Conservation (phyloP, 2,113 vertebrate species). For the Semnornis frantzii region DNA sequence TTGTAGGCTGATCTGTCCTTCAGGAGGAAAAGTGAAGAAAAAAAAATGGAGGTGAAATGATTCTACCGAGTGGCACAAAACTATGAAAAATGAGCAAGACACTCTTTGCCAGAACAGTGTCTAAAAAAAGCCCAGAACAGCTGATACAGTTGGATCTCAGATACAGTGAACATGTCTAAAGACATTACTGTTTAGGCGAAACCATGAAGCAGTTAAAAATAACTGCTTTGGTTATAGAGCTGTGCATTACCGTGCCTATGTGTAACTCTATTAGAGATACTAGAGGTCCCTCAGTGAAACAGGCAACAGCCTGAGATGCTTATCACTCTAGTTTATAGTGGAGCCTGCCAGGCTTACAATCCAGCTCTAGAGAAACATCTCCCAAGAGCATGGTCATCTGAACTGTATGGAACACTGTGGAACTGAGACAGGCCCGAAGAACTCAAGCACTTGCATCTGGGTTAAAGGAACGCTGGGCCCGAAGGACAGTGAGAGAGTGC, state of each 20-base stretch:
- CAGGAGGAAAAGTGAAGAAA: neutral
- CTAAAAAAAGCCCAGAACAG: neutral
- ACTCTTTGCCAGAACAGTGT: neutral
- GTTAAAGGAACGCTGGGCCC: neutral
- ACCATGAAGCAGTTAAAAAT: neutral
- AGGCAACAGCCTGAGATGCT: neutral
- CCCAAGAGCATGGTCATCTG: accelerated
- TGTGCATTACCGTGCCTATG: accelerated
- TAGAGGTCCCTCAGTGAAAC: neutral
- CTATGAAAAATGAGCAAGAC: neutral
- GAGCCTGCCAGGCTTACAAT: neutral
- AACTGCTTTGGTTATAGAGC: neutral
- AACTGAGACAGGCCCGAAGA: neutral
- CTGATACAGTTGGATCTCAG: neutral
- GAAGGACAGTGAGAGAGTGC: neutral
- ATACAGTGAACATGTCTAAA: neutral
- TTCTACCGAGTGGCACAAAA: neutral
- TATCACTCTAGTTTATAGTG: accelerated
- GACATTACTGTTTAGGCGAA: neutral
- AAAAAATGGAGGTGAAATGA: neutral
- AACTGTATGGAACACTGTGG: accelerated
- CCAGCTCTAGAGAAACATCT: neutral
- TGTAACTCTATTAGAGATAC: neutral
- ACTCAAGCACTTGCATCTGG: accelerated
- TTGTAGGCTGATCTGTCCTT: neutral